Evolutionary conservation across 2,888 invertebrate genomes (phyloP), one percentile per base, ranked within the genome.

Genomic region (Abscondita cerata): DNA sequence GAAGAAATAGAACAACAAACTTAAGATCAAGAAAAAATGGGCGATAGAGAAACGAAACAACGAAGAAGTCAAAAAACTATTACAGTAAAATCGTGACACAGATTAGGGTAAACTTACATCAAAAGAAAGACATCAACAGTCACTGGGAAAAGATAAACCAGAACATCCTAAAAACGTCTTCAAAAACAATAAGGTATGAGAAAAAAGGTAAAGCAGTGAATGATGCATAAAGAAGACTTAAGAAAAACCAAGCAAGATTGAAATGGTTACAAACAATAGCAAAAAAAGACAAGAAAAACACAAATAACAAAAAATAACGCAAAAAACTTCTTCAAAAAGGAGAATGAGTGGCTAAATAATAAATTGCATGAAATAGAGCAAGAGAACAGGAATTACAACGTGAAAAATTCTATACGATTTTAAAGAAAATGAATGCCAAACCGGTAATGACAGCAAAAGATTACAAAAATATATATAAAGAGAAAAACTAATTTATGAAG

Each of bases 221-320:
- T 15, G 40, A 40, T 40, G 8, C 13, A 12, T 4, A 25, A 25
- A 25, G 25, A 40, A 40, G 16, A 31, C 33, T n/a, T 12, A 16
- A 50, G 11, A 50, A 50, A 50, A 50, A 50, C n/a, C 33, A 34
- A 34, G 50, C 50, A 34, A 50, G 50, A 50, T 31, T 18, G 34
- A 34, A 15, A 50, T 50, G 34, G 34, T 16, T 34, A 34, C 50
- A 50, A 50, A 50, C 50, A 34, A 34, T 16, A 13, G 15, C 50
- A 33, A 18, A 46, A 50, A 3, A 33, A 50, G 48, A 48, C 31
- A 48, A 12, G 25, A 48, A 48, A 31, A 25, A 25, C 25, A 50
- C 50, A 50, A 9, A 50, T 18, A 50, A 34, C 34, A 15, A 50
- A 50, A 33, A 50, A 50, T n/a, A 50, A 8, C 2, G 34, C 50